Evolutionary conservation across 2,888 invertebrate species (phyloP), one percentile per base, ranked within the genome.

Genomic region (Encarsia formosa): DNA sequence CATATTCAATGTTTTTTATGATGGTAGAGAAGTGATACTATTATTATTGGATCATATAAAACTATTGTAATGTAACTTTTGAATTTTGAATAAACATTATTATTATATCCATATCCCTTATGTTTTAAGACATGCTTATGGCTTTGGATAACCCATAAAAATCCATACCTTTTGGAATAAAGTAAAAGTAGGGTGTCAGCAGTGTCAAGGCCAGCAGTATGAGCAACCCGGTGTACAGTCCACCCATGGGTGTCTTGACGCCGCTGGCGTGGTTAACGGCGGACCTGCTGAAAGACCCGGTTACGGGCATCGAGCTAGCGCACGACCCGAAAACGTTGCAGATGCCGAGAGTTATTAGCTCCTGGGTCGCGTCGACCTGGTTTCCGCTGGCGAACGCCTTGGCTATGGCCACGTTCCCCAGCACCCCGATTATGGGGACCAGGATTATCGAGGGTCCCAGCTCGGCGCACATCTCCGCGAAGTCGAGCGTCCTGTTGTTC

Each of bases 251-350:
- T 0, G 94, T 94, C 58, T 85, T 84, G 0, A 94, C 94, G 0
- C 94, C 94, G 67, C 92, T 92, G n/a, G 92, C 92, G 65, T 94
- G 91, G 77, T 95, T 95, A 1, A 96, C 93, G 19, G 95, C 95
- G 56, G 92, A 89, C 49, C 91, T 79, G 1, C 91, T 90, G 74
- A 92, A 92, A 0, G 91, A 91, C 5, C 91, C 94, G 3, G 91
- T 88, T 13, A 94, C 87, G 0, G 95, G 94, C 83, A 94, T 92
- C 0, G 94, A 90, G 3, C 86, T 86, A 43, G 91, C 88, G 66
- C 94, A 92, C 0, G 91, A 87, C 0, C 94, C 94, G 34, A 90
- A 75, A 37, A 94, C 81, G 69, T 94, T 95, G 57, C 91, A 85
- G 42, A 91, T 70, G 0, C 91, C 90, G 9, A 95, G 79, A 0